A percentile compares a stretch with the other conserved stretches of the same genome.
Evolutionary conservation across 2,888 invertebrate genomes (phyloP).

Genomic region (Plemyria rubiginata): DNA sequence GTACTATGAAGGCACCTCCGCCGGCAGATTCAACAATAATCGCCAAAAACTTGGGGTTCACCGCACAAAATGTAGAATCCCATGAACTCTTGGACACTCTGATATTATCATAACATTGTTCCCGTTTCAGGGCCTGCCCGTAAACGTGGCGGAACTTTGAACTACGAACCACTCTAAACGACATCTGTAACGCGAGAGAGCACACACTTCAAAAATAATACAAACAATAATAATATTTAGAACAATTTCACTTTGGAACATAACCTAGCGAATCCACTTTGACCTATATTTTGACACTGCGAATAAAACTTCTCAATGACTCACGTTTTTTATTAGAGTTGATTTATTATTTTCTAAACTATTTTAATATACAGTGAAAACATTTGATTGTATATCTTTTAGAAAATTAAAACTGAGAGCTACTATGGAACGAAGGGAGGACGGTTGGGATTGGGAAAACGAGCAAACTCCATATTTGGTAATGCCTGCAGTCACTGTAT

Average conservation of each 20-base stretch:
- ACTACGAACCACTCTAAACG: conserved; percentile 98
- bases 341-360: conserved; percentile 71
- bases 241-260: conserved; percentile 72
- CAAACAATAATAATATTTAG: conserved; percentile 62
- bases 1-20: conserved; percentile 97
- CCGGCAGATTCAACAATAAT: conserved; percentile 98
- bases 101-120: conserved; percentile 99
- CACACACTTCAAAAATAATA: conserved; percentile 67
- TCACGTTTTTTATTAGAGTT: conserved; percentile 74
- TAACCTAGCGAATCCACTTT: conserved; percentile 75
- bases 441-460: conserved; percentile 86
- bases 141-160: conserved; percentile 99
- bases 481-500: conserved; percentile 83
- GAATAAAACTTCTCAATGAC: conserved; percentile 61
- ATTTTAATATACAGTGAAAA: conserved; percentile 77
- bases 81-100: conserved; percentile 98
- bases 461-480: conserved; percentile 89
- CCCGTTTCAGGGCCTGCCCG: conserved; percentile 95
- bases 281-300: conserved; percentile 83
- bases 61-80: conserved; percentile 99
- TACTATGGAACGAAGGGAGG: conserved; percentile 84
- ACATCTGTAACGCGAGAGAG: conserved; percentile 89
- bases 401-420: conserved; percentile 81
- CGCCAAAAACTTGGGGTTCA: conserved; percentile 98
- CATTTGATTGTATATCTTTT: conserved; percentile 75